Percentiles rank a stretch among this genome's conserved stretches.
Evolutionary conservation across 2,797 vertebrate genomes (phyloP).

Genomic region (Erpetoichthys calabaricus): DNA sequence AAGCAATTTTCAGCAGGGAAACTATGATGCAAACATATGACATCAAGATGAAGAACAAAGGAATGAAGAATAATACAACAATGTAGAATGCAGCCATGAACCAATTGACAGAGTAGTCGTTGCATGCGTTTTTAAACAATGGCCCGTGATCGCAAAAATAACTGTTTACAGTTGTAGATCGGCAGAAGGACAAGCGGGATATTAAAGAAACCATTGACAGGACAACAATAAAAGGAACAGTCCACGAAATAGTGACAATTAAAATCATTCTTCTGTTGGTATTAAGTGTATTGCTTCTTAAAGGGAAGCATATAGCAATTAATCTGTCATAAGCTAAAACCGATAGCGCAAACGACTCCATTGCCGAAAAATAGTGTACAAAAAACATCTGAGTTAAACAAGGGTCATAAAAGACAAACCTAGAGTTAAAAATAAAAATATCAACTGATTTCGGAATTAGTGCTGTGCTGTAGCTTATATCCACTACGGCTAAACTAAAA

Average conservation of each 20-base stretch:
- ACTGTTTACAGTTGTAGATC: slow-evolving; percentile 5
- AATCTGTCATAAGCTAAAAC: slow-evolving; percentile 7
- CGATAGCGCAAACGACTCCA: slow-evolving; percentile 7
- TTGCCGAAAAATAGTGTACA: slow-evolving; percentile 2
- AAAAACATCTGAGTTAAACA: slow-evolving; percentile 9
- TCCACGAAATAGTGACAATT: slow-evolving; percentile 4
- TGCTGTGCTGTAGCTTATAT: slow-evolving; percentile 3
- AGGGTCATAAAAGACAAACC: slow-evolving; percentile 5
- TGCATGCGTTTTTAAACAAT: slow-evolving; percentile 6
- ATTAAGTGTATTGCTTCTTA: slow-evolving; percentile 6
- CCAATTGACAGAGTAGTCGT: slow-evolving; percentile 5
- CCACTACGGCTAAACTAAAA: slow-evolving; percentile 10
- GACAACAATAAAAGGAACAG: not conserved
- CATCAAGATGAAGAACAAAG: slow-evolving; percentile 5
- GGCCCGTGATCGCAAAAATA: slow-evolving; percentile 9
- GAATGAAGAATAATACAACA: not conserved
- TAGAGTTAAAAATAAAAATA: slow-evolving; percentile 3
- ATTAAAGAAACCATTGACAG: slow-evolving; percentile 3
- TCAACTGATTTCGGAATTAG: slow-evolving; percentile 5
- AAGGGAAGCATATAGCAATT: slow-evolving; percentile 2
- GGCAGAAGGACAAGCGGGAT: not conserved
- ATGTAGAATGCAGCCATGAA: not conserved
- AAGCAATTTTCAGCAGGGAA: slow-evolving; percentile 3
- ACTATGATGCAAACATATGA: slow-evolving; percentile 7
- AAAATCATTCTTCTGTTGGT: slow-evolving; percentile 8